phyloP scores from a whole-genome alignment of 2,888 invertebrate species.

The Gortyna flavago region DNA sequence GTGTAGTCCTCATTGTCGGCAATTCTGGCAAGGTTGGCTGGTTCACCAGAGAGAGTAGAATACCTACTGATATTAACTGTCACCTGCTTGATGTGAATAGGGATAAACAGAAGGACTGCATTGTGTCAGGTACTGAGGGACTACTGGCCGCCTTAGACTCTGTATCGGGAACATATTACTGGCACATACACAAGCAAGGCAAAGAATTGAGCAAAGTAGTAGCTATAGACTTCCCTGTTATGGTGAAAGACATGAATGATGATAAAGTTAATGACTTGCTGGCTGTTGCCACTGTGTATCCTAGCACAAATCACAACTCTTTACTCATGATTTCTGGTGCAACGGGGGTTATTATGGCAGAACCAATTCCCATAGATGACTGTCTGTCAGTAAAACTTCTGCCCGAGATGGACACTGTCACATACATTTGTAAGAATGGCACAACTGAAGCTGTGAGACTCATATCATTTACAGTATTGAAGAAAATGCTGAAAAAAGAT shows the following conservation, averaged over 20 bases:
- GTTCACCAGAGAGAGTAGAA: constrained; percentile 92
- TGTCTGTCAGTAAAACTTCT: constrained; percentile 91
- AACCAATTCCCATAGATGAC: constrained; percentile 90
- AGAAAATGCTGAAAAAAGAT: constrained; percentile 81
- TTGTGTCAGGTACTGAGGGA: constrained; percentile 93
- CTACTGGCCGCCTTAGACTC: constrained; percentile 88
- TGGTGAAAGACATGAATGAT: constrained; percentile 93
- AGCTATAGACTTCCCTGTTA: constrained; percentile 92
- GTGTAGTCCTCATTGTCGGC: constrained; percentile 92
- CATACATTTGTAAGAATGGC: constrained; percentile 91
- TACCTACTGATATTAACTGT: constrained; percentile 94
- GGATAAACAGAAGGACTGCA: constrained; percentile 93
- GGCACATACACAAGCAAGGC: constrained; percentile 90
- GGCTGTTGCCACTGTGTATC: constrained; percentile 89
- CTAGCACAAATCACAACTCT: constrained; percentile 89
- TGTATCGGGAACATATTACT: constrained; percentile 89
- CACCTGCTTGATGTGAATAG: constrained; percentile 92
- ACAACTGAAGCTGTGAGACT: constrained; percentile 89
- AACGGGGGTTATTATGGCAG: constrained; percentile 92
- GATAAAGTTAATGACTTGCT: constrained; percentile 93
- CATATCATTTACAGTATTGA: constrained; percentile 79
- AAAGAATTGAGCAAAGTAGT: constrained; percentile 88
- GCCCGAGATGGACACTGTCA: constrained; percentile 88
- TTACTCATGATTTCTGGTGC: constrained; percentile 93
- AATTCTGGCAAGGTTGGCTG: constrained; percentile 93